phyloP scores from a whole-genome alignment of 2,888 invertebrate species.

The Melipona bicolor region DNA sequence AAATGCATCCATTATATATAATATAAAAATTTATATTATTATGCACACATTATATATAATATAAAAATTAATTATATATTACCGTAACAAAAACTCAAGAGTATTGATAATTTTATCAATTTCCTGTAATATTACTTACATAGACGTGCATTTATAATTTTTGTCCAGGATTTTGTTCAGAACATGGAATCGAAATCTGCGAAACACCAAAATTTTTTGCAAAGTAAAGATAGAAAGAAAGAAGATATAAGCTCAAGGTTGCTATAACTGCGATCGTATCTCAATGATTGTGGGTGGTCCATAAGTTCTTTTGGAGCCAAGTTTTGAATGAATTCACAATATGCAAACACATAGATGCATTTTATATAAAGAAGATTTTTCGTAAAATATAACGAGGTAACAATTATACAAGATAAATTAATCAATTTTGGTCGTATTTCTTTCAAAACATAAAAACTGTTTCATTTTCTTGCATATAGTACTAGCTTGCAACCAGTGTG shows the following conservation, averaged over 20 bases:
- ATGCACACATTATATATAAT: not conserved
- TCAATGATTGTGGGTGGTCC: slow-evolving; percentile 38
- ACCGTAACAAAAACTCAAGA: not conserved
- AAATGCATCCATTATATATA: slow-evolving; percentile 15
- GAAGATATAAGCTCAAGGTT: slow-evolving; percentile 23
- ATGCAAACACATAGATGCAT: too few species aligned
- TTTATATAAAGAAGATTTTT: not conserved
- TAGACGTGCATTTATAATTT: not conserved
- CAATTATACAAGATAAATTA: not conserved
- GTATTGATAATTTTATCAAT: not conserved
- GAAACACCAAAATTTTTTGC: not conserved
- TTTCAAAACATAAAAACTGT: not conserved
- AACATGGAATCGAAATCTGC: not conserved
- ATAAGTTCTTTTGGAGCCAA: slow-evolving; percentile 23
- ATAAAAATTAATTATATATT: not conserved
- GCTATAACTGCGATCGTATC: slow-evolving; percentile 17
- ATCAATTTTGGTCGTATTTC: not conserved
- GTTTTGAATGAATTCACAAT: slow-evolving; percentile 19
- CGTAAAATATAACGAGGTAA: not conserved
- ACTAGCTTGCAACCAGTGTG: slow-evolving; percentile 3
- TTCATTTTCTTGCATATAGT: slow-evolving; percentile 2
- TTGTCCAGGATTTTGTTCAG: not conserved
- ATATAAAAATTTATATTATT: not conserved
- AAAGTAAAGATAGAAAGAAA: slow-evolving; percentile 7
- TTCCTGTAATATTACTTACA: not conserved